These are phyloP conservation scores for Epinephelus fuscoguttatus DNA, from an alignment of 2,113 vertebrate genomes.

Conservation along the genomic window DNA sequence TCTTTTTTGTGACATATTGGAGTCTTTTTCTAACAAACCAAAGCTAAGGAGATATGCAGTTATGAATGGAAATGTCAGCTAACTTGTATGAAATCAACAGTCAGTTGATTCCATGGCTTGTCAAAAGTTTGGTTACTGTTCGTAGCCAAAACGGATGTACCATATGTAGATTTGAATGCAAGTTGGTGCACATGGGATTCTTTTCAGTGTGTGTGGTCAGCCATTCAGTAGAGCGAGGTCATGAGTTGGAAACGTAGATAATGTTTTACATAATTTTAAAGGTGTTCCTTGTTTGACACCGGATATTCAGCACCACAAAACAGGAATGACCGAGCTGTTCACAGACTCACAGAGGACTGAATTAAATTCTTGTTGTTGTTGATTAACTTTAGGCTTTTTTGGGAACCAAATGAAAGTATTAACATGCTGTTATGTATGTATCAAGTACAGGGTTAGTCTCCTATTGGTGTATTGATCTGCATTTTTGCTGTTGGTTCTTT, in stretches of 20 bases:
- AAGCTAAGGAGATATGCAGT: not conserved
- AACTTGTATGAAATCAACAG: constrained; percentile 10
- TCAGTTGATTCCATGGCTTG: not conserved
- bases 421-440: not conserved
- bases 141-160: not conserved
- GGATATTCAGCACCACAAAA: constrained; percentile 24
- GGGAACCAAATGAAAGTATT: not conserved
- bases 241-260: constrained; percentile 72
- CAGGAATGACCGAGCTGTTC: constrained; percentile 28
- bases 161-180: constrained; percentile 52
- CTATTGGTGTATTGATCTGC: not conserved
- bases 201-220: constrained; percentile 60
- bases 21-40: not conserved
- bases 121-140: constrained; percentile 6
- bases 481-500: not conserved
- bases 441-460: not conserved
- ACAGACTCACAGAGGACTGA: constrained; percentile 10
- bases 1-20: not conserved
- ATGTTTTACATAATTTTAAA: constrained; percentile 77
- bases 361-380: not conserved
- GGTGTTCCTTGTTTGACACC: constrained; percentile 67
- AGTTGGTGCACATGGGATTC: constrained; percentile 41
- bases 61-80: constrained; percentile 16
- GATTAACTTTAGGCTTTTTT: constrained; percentile 5
- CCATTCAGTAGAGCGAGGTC: constrained; percentile 60